These are phyloP conservation scores for Andrena dorsata DNA, from an alignment of 2,888 invertebrate species.

Conservation along the genomic window DNA sequence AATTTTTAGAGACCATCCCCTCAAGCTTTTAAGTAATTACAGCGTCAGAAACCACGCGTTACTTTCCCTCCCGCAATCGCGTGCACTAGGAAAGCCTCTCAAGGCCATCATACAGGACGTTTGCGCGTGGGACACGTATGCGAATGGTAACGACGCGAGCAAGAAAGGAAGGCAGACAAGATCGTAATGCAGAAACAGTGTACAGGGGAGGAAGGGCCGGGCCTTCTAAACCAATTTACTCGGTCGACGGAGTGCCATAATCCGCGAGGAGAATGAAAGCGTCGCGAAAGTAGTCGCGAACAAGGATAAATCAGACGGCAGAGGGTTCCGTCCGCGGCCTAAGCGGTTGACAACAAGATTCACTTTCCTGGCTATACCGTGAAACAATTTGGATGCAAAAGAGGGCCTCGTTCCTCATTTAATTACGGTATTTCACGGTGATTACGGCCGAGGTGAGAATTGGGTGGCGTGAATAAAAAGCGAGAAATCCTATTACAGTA, in stretches of 20 bases:
- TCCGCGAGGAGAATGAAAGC: not conserved
- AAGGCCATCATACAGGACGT: constrained; percentile 36
- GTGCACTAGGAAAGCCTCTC: constrained; percentile 62
- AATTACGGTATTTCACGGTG: constrained; percentile 45
- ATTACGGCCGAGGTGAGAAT: constrained; percentile 46
- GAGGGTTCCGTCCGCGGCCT: not conserved
- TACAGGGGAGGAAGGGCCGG: constrained; percentile 54
- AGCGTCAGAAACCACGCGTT: constrained; percentile 67
- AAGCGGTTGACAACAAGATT: constrained; percentile 13
- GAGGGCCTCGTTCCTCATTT: constrained; percentile 18
- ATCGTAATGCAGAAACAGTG: constrained; percentile 77
- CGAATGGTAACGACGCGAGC: constrained; percentile 65
- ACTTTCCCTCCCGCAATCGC: constrained; percentile 48
- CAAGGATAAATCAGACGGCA: not conserved
- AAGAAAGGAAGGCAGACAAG: constrained; percentile 43
- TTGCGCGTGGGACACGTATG: constrained; percentile 55
- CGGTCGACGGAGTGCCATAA: not conserved
- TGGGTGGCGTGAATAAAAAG: constrained; percentile 20
- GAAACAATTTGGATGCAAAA: constrained; percentile 19
- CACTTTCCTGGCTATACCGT: not conserved
- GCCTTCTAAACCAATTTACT: constrained; percentile 34
- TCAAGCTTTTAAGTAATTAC: constrained; percentile 78
- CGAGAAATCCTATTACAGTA: constrained; percentile 48
- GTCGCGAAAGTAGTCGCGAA: not conserved
- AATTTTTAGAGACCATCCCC: not conserved